Evolutionary conservation across 1,140 invertebrate genomes (phyloP), one percentile per base, ranked within the genome.

Genomic region (Babylonia areolata): DNA sequence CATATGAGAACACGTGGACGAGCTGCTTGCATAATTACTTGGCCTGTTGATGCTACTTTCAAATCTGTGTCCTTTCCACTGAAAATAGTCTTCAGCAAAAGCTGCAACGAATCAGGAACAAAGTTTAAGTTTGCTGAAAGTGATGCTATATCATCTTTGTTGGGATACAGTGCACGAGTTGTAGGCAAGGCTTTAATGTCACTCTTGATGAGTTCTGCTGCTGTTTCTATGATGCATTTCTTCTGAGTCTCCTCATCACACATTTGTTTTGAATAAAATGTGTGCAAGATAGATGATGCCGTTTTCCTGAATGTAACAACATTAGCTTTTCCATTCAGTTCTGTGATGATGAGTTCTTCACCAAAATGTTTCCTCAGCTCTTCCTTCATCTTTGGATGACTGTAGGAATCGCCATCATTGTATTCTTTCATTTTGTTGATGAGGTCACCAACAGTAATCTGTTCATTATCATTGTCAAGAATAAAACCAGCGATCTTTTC

Each of bases 331-430:
- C 90, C 87, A 81, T 85, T 80, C 33, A 86, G 71, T 54, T 88
- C 81, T 11, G 85, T 84, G 46, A 90, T 88, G 12, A 87, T 73
- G 35, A 90, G 58, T 46, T 40, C 33, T 2, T 79, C 79, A 82
- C 89, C 85, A 86, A 89, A 90, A 71, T 88, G 84, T 33, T 85
- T 83, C 28, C 84, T 3, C 17, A 89, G 12, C 58, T 69, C 88
- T 79, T 86, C 82, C 37, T 87, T 86, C 86, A 90, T 89, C 28
- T 90, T 84, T 6, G 75, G 39, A 20, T 39, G 15, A 33, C 69
- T 77, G 37, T 58, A 86, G 46, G 85, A 87, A 77, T 86, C 87
- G 77, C 85, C 54, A 3, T 81, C 75, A 46, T 58, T 83, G 86
- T 80, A 88, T 3, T 85, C 46, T 58, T 75, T 33, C 89, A 89